Conservation (phyloP, 1,140 invertebrate genomes). For the Pissodes strobi region DNA sequence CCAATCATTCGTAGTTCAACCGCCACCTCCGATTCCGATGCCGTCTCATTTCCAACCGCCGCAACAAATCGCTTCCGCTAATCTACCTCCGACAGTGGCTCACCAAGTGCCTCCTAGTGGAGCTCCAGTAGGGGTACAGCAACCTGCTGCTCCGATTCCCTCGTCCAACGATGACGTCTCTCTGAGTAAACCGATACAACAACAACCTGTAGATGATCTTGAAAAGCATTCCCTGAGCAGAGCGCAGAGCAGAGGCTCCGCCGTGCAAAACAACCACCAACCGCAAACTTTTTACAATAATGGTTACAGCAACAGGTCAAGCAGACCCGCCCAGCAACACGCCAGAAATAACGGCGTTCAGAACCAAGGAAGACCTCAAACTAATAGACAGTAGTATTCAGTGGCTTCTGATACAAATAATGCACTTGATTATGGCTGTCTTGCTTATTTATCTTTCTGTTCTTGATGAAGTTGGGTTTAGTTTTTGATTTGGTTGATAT, state of each 20-base stretch:
- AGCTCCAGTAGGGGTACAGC: conserved; percentile 6
- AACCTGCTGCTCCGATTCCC: no score
- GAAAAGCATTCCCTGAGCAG: conserved; percentile 36
- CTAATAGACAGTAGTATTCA: conserved; percentile 26
- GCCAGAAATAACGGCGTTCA: conserved; percentile 29
- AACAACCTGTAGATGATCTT: conserved; percentile 19
- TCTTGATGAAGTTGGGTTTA: conserved; percentile 9
- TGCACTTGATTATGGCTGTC: conserved; percentile 20
- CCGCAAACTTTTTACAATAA: conserved; percentile 50
- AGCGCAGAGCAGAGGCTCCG: conserved; percentile 27
- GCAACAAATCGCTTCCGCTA: conserved; percentile 22
- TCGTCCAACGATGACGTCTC: conserved; percentile 15
- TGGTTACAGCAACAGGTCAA: conserved; percentile 48
- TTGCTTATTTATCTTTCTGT: conserved; percentile 1
- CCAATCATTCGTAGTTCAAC: conserved; percentile 63
- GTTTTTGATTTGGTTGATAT: neutral
- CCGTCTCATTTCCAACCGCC: conserved; percentile 38
- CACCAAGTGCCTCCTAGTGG: conserved; percentile 34
- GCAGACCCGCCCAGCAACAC: conserved; percentile 17
- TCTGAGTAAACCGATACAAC: conserved; percentile 2
- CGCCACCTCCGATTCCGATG: conserved; percentile 49
- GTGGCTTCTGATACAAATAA: neutral
- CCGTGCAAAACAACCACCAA: conserved; percentile 42
- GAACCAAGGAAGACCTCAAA: conserved; percentile 19
- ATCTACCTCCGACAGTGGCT: conserved; percentile 29